Conservation (phyloP, 2,113 vertebrate species). For the Malurus melanocephalus region DNA sequence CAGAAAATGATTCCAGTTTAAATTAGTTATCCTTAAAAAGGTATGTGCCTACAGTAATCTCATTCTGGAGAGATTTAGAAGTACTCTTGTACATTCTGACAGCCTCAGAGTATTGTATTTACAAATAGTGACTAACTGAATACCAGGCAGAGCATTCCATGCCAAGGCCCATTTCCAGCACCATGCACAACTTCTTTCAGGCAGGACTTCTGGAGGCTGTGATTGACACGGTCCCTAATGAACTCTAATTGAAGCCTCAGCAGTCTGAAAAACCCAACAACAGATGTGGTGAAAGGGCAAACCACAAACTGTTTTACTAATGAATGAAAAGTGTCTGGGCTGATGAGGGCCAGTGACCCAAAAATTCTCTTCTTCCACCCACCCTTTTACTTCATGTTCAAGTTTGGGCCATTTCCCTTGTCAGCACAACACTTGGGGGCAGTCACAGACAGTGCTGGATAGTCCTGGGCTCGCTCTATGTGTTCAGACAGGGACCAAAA, state of each 20-base stretch:
- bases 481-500: neutral
- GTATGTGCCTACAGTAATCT: neutral
- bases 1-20: neutral
- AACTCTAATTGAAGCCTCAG: slow-evolving; percentile 64
- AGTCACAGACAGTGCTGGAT: neutral
- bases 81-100: neutral
- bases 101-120: neutral
- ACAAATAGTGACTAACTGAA: neutral
- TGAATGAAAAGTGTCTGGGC: slow-evolving; percentile 33
- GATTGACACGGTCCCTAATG: slow-evolving; percentile 74
- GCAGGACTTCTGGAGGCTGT: neutral
- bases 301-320: slow-evolving; percentile 46
- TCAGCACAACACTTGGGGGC: slow-evolving; percentile 9
- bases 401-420: neutral
- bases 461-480: neutral
- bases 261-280: slow-evolving; percentile 40
- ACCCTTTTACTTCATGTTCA: neutral
- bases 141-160: neutral
- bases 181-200: neutral
- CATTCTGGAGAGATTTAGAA: neutral
- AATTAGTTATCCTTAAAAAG: neutral
- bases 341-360: slow-evolving; percentile 56
- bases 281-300: slow-evolving; percentile 54
- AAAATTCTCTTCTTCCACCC: neutral
- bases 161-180: slow-evolving; percentile 18